These are phyloP conservation scores for Xenentodon cancila DNA, from an alignment of 2,797 vertebrate species.

Conservation along the genomic window DNA sequence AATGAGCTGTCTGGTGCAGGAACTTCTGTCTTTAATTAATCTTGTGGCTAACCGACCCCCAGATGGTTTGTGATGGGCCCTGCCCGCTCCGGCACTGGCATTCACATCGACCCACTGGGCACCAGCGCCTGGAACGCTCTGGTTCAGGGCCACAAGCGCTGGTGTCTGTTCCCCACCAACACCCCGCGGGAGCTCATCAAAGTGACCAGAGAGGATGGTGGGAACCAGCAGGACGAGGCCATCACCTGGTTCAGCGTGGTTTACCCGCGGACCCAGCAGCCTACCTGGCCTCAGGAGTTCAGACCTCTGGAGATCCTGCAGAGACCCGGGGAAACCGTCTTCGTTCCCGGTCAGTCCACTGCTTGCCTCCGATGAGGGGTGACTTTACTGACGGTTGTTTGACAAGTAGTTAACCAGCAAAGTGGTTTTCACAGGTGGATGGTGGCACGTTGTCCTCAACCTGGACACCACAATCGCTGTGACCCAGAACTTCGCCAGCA, in stretches of 20 bases:
- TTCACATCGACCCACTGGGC: slow-evolving; percentile 97
- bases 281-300: slow-evolving; percentile 93
- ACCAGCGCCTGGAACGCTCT: slow-evolving; percentile 98
- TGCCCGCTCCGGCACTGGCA: slow-evolving; percentile 94
- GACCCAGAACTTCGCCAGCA: slow-evolving; percentile 97
- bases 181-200: slow-evolving; percentile 97
- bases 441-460: slow-evolving; percentile 99
- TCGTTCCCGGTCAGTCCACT: slow-evolving; percentile 95
- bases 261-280: slow-evolving; percentile 92
- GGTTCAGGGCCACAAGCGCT: slow-evolving; percentile 97
- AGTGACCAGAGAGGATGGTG: slow-evolving; percentile 91
- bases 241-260: slow-evolving; percentile 97
- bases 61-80: slow-evolving; percentile 99
- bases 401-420: too few species aligned
- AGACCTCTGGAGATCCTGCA: slow-evolving; percentile 95
- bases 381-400: too few species aligned
- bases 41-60: too few species aligned
- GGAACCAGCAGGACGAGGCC: slow-evolving; percentile 98
- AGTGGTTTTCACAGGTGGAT: slow-evolving; percentile 90
- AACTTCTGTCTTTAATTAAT: too few species aligned
- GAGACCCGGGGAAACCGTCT: slow-evolving; percentile 94
- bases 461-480: slow-evolving; percentile 94
- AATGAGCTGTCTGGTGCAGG: too few species aligned
- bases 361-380: too few species aligned
- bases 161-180: slow-evolving; percentile 97